Evolutionary conservation across 2,888 invertebrate genomes (phyloP), one percentile per base, ranked within the genome.

Genomic region (Heliconius hortense): DNA sequence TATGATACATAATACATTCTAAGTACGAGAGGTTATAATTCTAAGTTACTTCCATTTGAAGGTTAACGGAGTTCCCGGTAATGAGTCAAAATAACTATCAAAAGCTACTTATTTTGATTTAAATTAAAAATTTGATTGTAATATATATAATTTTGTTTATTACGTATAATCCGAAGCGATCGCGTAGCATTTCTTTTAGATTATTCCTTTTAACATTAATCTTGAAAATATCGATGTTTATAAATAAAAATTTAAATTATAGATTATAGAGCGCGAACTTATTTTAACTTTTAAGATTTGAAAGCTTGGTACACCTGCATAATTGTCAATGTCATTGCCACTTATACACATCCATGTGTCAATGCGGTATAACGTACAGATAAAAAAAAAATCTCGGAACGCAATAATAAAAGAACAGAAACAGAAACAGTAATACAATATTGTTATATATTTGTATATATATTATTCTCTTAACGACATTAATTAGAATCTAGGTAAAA

Each of bases 11-110:
- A n/a, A n/a, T n/a, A n/a, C n/a, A n/a, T n/a, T n/a, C n/a, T n/a
- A n/a, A n/a, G n/a, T n/a, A n/a, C n/a, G n/a, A n/a, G n/a, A n/a
- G n/a, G n/a, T n/a, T 0, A 48, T 48, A 56, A 56, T n/a, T 11
- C 11, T 56, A 56, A 56, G 56, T 56, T n/a, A 56, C n/a, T 56
- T 56, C 56, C 56, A 56, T 56, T n/a, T 56, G 56, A 56, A 56
- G 56, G 10, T 8, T 56, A 10, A 8, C 56, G 56, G 10, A 56
- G 56, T 1, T 11, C 21, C 2, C 3, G n/a, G 8, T 48, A 48
- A 35, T 35, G 35, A 35, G 35, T 31, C 31, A 31, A 31, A 31
- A 43, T 43, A 43, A 43, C 43, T 43, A 15, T 13, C 35, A 35
- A 35, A 35, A 43, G 15, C 5, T 48, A 15, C 4, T 15, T 24